Evolutionary conservation across 2,797 vertebrate species (phyloP), one percentile per base, ranked within the genome.

Genomic region (Scomberomorus guttatus): DNA sequence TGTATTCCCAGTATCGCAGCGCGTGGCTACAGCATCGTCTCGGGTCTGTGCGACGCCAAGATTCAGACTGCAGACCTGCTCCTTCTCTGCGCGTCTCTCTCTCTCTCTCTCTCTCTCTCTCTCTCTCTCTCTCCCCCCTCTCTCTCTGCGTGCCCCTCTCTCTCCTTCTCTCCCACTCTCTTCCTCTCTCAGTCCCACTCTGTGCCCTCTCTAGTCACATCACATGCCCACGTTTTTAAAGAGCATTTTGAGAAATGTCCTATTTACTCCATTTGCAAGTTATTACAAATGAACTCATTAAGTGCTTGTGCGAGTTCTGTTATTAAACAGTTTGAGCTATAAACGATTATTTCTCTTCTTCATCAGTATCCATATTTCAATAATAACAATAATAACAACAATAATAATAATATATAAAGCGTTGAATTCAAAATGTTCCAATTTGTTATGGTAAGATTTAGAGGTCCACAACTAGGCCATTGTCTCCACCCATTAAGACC

Each of bases 11-110:
- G 86, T 44, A 82, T 85, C 81, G 83, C 92, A 89, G 88, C 87
- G 80, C 87, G 78, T 74, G 62, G 81, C 70, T 87, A 90, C 89
- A 87, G 92, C 91, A 89, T 93, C 90, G 90, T 90, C 89, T 93
- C 88, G 77, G 91, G 70, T 93, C 90, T 92, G 86, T 79, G 90
- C 87, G 90, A 92, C 91, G 86, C 87, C 86, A 93, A 89, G 92
- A 94, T 82, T 91, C 90, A 89, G 90, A 95, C 94, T 95, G 94
- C 94, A 93, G 94, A 94, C 89, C 92, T 81, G 87, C 88, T 92
- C 89, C 74, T 67, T 84, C 93, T 85, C 92, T 89, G 73, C 66
- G 34, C 76, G 85, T 52, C 72, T 88, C 88, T 84, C 86, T 89
- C 85, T 79, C 79, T 81, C 87, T 81, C 84, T 77, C 89, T 66